These are phyloP conservation scores for Aix galericulata DNA, from an alignment of 2,113 vertebrate genomes.

Conservation along the genomic window DNA sequence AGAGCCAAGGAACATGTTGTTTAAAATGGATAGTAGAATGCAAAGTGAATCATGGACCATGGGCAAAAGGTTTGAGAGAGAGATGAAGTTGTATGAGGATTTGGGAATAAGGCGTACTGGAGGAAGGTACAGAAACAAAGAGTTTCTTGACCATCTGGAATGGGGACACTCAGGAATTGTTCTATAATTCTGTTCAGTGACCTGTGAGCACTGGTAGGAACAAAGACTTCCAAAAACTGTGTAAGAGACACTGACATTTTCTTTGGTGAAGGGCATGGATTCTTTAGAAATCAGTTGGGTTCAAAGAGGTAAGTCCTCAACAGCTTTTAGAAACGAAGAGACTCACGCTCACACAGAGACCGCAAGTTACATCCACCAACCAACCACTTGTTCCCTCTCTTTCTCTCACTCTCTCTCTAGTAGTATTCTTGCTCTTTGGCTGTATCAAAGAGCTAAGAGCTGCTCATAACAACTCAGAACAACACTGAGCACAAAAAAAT, in stretches of 20 bases:
- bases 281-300: not conserved
- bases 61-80: not conserved
- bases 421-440: not conserved
- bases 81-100: not conserved
- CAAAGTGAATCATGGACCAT: slow-evolving; percentile 1
- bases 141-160: not conserved
- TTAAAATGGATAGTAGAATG: slow-evolving; percentile 38
- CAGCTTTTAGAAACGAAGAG: not conserved
- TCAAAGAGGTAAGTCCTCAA: not conserved
- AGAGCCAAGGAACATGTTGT: slow-evolving; percentile 46
- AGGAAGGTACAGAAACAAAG: not conserved
- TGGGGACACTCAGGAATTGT: not conserved
- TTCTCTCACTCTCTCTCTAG: not conserved
- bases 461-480: not conserved
- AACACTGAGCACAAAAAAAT: not conserved
- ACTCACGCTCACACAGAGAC: not conserved
- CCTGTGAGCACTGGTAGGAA: not conserved
- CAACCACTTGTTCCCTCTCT: not conserved
- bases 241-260: not conserved
- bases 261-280: not conserved
- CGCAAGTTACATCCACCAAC: not conserved
- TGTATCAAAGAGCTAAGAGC: not conserved
- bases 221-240: not conserved
- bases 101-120: not conserved
- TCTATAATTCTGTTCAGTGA: not conserved